Evolutionary conservation across 2,113 vertebrate genomes (phyloP).

Genomic region (Spheniscus mendiculus): DNA sequence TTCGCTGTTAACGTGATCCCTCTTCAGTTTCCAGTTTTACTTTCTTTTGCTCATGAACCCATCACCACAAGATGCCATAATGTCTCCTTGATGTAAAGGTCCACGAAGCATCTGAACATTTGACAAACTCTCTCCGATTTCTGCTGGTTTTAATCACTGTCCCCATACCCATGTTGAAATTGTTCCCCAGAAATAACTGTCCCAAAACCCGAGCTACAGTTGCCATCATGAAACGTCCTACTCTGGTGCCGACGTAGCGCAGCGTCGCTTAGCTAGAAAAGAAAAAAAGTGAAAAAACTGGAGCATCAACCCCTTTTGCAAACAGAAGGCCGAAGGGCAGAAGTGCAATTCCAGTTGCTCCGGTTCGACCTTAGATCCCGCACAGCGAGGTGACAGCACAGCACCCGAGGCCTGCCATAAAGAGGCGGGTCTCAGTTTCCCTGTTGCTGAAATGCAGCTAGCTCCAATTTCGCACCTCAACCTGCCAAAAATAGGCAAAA

Average conservation of each 20-base stretch:
- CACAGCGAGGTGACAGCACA: rapidly evolving
- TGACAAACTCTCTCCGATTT: rapidly evolving
- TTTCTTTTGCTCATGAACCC: neutral
- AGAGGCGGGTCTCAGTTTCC: neutral
- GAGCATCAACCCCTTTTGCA: slow-evolving; percentile 6
- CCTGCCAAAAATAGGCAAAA: neutral
- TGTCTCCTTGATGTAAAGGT: neutral
- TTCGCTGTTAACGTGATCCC: neutral
- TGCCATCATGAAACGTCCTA: rapidly evolving
- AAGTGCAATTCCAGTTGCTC: neutral
- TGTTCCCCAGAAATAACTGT: neutral
- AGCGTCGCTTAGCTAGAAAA: rapidly evolving
- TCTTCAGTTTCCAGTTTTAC: neutral
- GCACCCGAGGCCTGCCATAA: rapidly evolving
- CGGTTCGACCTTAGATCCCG: neutral
- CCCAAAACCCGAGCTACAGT: neutral
- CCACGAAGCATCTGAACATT: rapidly evolving
- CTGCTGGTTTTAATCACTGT: neutral
- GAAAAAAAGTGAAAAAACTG: neutral
- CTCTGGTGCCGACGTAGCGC: neutral
- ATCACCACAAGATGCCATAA: neutral
- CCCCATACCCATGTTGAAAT: rapidly evolving
- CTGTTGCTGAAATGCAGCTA: neutral
- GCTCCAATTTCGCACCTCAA: neutral
- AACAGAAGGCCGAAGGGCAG: neutral